A percentile compares a stretch with the other conserved stretches of the same genome.
phyloP scores from a whole-genome alignment of 2,888 invertebrate genomes.

The Pycnomerus fuliginosus region DNA sequence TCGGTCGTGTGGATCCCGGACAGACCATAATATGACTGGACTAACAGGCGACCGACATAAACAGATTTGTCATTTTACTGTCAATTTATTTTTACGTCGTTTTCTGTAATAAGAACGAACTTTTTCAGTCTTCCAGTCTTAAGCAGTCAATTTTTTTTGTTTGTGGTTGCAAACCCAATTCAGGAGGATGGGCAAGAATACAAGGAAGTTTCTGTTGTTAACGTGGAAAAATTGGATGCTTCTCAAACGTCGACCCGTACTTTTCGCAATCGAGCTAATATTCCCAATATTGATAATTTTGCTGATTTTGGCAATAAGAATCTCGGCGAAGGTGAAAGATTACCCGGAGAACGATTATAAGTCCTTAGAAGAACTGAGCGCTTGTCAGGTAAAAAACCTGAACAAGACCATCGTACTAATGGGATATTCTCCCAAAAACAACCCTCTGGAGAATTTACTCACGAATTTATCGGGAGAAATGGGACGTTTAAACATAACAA shows the following conservation, averaged over 20 bases:
- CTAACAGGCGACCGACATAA: too few species aligned
- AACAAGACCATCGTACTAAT: too few species aligned
- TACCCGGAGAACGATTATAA: not conserved
- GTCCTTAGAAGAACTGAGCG: not conserved
- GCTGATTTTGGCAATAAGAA: constrained; percentile 40
- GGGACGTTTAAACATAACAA: too few species aligned
- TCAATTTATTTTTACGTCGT: too few species aligned
- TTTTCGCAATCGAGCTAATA: constrained; percentile 66
- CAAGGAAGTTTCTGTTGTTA: constrained; percentile 61
- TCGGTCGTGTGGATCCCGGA: too few species aligned
- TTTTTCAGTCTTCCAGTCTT: too few species aligned
- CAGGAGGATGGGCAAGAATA: constrained; percentile 12
- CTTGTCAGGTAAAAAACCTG: not conserved
- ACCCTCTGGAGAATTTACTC: not conserved
- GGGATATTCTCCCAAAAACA: too few species aligned
- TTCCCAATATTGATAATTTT: constrained; percentile 63
- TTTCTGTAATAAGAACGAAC: too few species aligned
- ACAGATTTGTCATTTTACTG: too few species aligned
- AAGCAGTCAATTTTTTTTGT: too few species aligned
- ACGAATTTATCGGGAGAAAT: constrained; percentile 40
- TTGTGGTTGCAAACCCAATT: too few species aligned
- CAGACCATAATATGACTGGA: too few species aligned
- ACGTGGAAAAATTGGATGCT: constrained; percentile 82
- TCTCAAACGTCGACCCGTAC: constrained; percentile 68
- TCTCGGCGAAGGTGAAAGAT: constrained; percentile 2